phyloP scores from a whole-genome alignment of 2,797 vertebrate genomes.

The Sardinella longiceps region DNA sequence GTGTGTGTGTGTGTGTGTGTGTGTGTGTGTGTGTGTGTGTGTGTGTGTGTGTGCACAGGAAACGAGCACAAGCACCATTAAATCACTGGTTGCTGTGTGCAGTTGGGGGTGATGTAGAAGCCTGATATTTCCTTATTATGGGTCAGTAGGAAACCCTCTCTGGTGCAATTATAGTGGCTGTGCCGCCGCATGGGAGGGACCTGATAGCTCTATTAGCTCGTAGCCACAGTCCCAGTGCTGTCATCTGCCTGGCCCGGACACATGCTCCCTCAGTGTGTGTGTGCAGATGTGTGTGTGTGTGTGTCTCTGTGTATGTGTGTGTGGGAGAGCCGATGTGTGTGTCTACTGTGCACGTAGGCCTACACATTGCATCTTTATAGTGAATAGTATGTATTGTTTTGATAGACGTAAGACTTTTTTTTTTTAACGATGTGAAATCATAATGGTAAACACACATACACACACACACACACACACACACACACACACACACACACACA shows the following conservation, averaged over 20 bases:
- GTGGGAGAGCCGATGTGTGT: constrained; percentile 9
- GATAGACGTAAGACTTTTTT: too few species aligned
- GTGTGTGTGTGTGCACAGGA: constrained; percentile 18
- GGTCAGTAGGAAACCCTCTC: constrained; percentile 60
- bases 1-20: constrained; percentile 20
- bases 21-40: constrained; percentile 14
- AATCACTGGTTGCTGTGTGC: constrained; percentile 27
- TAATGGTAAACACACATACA: too few species aligned
- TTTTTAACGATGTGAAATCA: neutral
- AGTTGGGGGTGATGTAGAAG: constrained; percentile 34
- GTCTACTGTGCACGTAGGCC: too few species aligned
- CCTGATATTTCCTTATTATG: constrained; percentile 57
- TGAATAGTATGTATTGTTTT: neutral
- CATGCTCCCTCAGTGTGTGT: constrained; percentile 1
- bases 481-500: too few species aligned
- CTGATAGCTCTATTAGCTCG: constrained; percentile 70
- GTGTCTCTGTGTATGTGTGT: constrained; percentile 14
- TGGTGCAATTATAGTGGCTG: constrained; percentile 67
- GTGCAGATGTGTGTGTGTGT: constrained; percentile 11
- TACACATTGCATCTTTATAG: too few species aligned
- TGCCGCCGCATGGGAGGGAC: constrained; percentile 58
- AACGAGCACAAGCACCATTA: constrained; percentile 19
- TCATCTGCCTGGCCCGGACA: constrained; percentile 34
- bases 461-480: too few species aligned
- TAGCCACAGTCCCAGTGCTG: constrained; percentile 54